Evolutionary conservation across 2,888 invertebrate species (phyloP).

Genomic region (Drosophila bunnanda): DNA sequence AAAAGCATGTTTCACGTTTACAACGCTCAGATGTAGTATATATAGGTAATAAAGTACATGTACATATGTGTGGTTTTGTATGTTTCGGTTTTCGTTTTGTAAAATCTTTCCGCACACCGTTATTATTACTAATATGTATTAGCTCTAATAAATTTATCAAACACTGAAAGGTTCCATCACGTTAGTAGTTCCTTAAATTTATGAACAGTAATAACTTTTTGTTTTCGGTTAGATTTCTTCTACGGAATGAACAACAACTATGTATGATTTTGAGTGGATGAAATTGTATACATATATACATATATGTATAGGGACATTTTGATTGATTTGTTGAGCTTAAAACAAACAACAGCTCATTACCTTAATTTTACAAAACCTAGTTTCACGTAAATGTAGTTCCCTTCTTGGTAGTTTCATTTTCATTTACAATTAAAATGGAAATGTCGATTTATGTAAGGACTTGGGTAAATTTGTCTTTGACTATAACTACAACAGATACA

Average conservation of each 20-base stretch:
- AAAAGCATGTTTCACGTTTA: constrained; percentile 57
- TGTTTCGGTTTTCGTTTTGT: constrained; percentile 45
- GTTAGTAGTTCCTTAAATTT: constrained; percentile 56
- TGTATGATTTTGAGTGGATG: constrained; percentile 47
- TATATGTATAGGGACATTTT: constrained; percentile 25
- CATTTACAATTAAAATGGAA: constrained; percentile 2
- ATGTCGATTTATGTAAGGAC: not conserved
- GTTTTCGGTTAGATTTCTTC: constrained; percentile 32
- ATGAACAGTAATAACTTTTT: constrained; percentile 53
- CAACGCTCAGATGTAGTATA: constrained; percentile 55
- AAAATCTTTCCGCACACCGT: constrained; percentile 48
- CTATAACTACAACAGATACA: not conserved
- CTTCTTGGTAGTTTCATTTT: not conserved
- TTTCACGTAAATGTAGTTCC: constrained; percentile 31
- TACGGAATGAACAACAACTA: constrained; percentile 77
- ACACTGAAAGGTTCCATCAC: constrained; percentile 72
- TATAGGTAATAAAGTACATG: constrained; percentile 64
- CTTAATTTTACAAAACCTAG: constrained; percentile 30
- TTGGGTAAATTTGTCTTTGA: not conserved
- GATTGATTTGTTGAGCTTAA: constrained; percentile 44
- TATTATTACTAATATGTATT: constrained; percentile 14
- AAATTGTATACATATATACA: constrained; percentile 47
- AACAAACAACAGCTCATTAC: constrained; percentile 23
- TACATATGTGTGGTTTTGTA: constrained; percentile 46
- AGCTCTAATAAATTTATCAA: constrained; percentile 59